Evolutionary conservation across 2,888 invertebrate genomes (phyloP), one percentile per base, ranked within the genome.

Genomic region (Baccha elongata): DNA sequence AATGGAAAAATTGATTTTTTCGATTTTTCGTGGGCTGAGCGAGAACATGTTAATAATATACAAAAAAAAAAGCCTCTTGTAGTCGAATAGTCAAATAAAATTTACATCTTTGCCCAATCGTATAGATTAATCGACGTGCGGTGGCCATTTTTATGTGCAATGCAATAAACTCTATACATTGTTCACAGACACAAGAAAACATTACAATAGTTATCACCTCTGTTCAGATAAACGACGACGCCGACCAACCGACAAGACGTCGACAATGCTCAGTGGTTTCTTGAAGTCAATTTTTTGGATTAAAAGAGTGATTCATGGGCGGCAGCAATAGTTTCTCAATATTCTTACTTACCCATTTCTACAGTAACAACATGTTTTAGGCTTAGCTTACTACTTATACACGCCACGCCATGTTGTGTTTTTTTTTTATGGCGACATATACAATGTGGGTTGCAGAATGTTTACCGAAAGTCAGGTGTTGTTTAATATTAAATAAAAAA

Each of bases 401-500:
- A 29, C 29, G 52, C 62, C 40, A 71, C 64, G 53, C 50, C 50
- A 35, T 48, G 58, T 58, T 32, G 23, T 50, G 48, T 37, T 69
- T 8, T 46, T 4, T n/a, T 65, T 10, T 52, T n/a, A 29, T 29
- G 44, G 40, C 37, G 48, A 73, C 44, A 44, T 44, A 71, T 10
- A 15, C 13, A 53, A 67, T 60, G 81, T 81, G 76, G 81, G 81
- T 21, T 67, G 62, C 42, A 76, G 67, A 76, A 76, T 80, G 69
- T 58, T 80, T 58, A 69, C 68, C 69, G 68, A 68, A 74, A 72
- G 81, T 81, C 81, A 81, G 81, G 76, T 81, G 81, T 67, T 81
- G 71, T 58, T 80, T 69, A 17, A 74, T 55, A 42, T 42, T 29
- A 13, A 60, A 11, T 0, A 19, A 35, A 19, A 73, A 68, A 64